Evolutionary conservation across 2,113 vertebrate genomes (phyloP).

Genomic region (Gnathonemus longibarbis): DNA sequence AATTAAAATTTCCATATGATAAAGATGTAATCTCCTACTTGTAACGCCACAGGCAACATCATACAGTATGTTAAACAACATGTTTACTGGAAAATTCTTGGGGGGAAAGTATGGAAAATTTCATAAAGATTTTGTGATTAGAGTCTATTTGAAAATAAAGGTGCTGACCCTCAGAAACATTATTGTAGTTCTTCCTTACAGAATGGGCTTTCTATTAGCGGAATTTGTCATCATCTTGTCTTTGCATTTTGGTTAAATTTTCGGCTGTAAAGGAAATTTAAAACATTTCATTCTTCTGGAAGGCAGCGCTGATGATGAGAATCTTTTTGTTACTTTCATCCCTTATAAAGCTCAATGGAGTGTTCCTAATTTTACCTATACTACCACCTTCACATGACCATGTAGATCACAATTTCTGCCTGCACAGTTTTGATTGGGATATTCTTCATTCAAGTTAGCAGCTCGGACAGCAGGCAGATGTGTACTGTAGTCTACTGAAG

Average conservation of each 20-base stretch:
- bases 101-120: neutral
- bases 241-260: neutral
- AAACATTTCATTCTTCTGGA: neutral
- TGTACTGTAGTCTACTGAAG: neutral
- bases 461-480: neutral
- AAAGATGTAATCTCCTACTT: neutral
- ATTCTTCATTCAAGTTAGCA: neutral
- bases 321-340: neutral
- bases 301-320: neutral
- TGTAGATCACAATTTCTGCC: neutral
- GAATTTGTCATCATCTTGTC: neutral
- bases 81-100: neutral
- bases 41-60: neutral
- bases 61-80: neutral
- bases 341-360: neutral
- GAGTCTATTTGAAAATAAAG: neutral
- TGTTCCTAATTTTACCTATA: neutral
- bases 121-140: neutral
- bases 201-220: neutral
- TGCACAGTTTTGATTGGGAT: neutral
- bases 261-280: neutral
- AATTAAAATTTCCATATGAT: neutral
- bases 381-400: neutral
- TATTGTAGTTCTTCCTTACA: neutral
- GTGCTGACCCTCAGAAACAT: neutral